phyloP scores from a whole-genome alignment of 30 jellyfish, hydroid and myxozoan species.

The Cassiopea xamachana region DNA sequence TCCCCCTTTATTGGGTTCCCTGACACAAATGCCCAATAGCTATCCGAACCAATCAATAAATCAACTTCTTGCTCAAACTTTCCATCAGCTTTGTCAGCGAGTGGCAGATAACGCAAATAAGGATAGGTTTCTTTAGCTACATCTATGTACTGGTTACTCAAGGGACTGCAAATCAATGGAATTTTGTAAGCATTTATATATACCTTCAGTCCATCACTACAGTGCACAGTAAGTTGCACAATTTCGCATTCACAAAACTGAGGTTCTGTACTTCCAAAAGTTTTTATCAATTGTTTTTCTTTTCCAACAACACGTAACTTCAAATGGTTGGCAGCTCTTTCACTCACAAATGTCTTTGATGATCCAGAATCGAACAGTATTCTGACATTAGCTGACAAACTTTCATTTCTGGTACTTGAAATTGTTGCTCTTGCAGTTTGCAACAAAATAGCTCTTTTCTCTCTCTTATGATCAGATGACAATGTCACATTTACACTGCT shows the following conservation, averaged over 20 bases:
- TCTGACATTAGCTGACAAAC: background rate
- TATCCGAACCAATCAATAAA: background rate
- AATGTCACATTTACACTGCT: background rate
- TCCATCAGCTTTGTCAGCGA: constrained; percentile 36
- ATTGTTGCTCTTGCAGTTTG: constrained; percentile 8
- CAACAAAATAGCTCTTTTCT: constrained; percentile 4
- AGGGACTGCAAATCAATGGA: constrained; percentile 49
- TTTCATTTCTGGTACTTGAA: background rate
- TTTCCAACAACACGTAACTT: constrained; percentile 19
- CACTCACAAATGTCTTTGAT: constrained; percentile 10
- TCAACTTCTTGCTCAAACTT: background rate
- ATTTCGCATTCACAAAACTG: background rate
- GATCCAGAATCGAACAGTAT: constrained; percentile 16
- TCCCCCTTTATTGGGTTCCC: background rate
- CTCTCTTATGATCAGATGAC: background rate
- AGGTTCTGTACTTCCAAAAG: constrained; percentile 40
- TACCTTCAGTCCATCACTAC: constrained; percentile 11
- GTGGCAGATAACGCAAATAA: constrained; percentile 2
- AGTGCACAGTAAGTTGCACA: constrained; percentile 8
- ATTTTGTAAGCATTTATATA: constrained; percentile 12
- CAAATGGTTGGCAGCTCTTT: background rate
- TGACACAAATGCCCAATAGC: too few species aligned
- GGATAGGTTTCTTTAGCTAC: constrained; percentile 2
- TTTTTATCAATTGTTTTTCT: constrained; percentile 8
- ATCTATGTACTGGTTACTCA: constrained; percentile 21